Base-by-base conservation (phyloP, 2,888 invertebrate species). In the Cylloceria caligata region DNA sequence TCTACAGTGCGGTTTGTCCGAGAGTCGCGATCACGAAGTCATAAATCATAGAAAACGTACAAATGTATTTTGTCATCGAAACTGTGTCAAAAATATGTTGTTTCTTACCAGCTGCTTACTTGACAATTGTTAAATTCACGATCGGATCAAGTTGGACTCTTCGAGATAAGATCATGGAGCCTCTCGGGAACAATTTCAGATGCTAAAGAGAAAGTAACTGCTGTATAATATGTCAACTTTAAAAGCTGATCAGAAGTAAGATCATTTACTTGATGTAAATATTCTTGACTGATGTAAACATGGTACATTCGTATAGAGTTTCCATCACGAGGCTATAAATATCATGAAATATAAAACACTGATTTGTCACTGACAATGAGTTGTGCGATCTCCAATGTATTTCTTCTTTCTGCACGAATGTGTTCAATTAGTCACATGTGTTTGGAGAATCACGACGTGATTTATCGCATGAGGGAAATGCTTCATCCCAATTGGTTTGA, bases 361-460 rank as follows among this genome's bases (percentile, higher is more conserved):
- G 27, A 55, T 62, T 24, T 52, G n/a, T 55, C 64, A 34, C 39
- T 4, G 3, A 47, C 2, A 6, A 9, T 2, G 0, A 21, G 0
- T 7, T 1, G 2, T 9, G 16, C 2, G 11, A 36, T n/a, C 19
- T 11, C 6, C 16, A 13, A 24, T 7, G 13, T 67, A 5, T 67
- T 16, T 16, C n/a, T 30, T 16, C 27, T 57, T 4, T n/a, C 6
- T 27, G n/a, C 30, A n/a, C n/a, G n/a, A 34, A 52, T 4, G 16
- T 3, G 1, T 4, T 34, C 39, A 16, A 73, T 74, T 65, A 52
- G 65, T 74, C 74, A 67, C 42, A 19, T 19, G 42, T 74, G 65
- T 55, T 74, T 74, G 11, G 39, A 55, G 30, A 45, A 55, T 52
- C 6, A 3, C 27, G 36, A 52, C 16, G 74, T 65, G 74, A 74